These are phyloP conservation scores for Aphaenogaster rudis DNA, from an alignment of 1,140 invertebrate genomes.

Conservation along the genomic window DNA sequence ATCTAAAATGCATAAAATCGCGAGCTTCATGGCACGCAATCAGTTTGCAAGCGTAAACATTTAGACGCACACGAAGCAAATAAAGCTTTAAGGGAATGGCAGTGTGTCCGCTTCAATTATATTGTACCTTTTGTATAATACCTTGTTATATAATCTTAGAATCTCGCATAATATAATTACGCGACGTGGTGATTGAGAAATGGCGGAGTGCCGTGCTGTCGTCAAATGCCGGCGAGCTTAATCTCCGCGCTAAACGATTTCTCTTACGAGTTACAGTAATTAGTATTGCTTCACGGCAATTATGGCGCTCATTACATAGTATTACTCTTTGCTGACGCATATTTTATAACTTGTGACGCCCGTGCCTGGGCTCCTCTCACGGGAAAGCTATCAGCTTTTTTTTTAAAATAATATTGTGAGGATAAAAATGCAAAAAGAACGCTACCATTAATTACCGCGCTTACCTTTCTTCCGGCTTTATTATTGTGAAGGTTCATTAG, in stretches of 20 bases:
- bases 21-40: neutral
- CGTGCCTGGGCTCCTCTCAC: neutral
- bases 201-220: slow-evolving; percentile 1
- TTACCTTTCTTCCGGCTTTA: slow-evolving; percentile 96
- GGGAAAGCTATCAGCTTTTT: neutral
- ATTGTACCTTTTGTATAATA: slow-evolving; percentile 8
- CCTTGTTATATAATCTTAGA: neutral
- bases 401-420: neutral
- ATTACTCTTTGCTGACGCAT: slow-evolving; percentile 7
- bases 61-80: neutral
- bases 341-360: neutral
- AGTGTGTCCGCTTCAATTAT: neutral
- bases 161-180: slow-evolving; percentile 18
- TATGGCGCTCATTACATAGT: slow-evolving; percentile 38
- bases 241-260: slow-evolving; percentile 48
- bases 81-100: slow-evolving; percentile 17
- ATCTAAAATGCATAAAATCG: neutral
- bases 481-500: slow-evolving; percentile 99
- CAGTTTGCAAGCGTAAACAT: neutral
- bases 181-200: slow-evolving; percentile 9
- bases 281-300: slow-evolving; percentile 54
- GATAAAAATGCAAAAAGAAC: neutral
- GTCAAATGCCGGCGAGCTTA: slow-evolving; percentile 41
- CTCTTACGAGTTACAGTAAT: slow-evolving; percentile 49
- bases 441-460: slow-evolving; percentile 58